phyloP scores from a whole-genome alignment of 37 sponge, comb jelly and placozoan species.

The Halisarca cf. caerulea region DNA sequence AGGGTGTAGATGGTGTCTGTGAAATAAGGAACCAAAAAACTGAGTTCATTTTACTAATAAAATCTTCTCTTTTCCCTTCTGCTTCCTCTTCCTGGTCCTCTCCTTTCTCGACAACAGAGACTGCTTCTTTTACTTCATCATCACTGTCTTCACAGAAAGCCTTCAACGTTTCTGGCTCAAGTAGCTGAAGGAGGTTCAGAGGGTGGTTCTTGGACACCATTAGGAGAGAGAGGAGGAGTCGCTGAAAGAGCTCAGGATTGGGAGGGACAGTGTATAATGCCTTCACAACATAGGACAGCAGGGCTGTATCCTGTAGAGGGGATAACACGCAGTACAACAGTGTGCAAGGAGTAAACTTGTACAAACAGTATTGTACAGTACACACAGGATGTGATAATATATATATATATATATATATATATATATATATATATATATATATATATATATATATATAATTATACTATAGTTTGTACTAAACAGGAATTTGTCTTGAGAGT shows the following conservation, averaged over 20 bases:
- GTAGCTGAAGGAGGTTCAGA: conserved; percentile 36
- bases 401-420: too few species aligned
- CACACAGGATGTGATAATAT: neutral
- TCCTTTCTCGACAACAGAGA: neutral
- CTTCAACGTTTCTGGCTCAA: neutral
- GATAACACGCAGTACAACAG: neutral
- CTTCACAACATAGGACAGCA: conserved; percentile 62
- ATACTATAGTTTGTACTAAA: neutral
- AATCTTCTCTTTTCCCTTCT: conserved; percentile 29
- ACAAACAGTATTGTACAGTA: neutral
- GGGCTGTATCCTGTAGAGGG: conserved; percentile 60
- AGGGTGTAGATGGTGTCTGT: too few species aligned
- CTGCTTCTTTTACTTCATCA: neutral
- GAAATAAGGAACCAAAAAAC: too few species aligned
- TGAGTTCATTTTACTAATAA: conserved; percentile 46
- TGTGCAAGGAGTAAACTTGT: neutral
- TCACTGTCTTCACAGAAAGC: too few species aligned
- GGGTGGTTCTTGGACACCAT: conserved; percentile 44
- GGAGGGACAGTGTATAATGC: neutral
- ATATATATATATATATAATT: neutral
- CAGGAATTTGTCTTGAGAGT: too few species aligned
- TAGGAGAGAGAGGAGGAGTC: conserved; percentile 52
- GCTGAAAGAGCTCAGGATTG: conserved; percentile 67
- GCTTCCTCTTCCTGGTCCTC: neutral
- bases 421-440: neutral